These are phyloP conservation scores for Argentina silus DNA, from an alignment of 2,797 vertebrate genomes.

Conservation along the genomic window DNA sequence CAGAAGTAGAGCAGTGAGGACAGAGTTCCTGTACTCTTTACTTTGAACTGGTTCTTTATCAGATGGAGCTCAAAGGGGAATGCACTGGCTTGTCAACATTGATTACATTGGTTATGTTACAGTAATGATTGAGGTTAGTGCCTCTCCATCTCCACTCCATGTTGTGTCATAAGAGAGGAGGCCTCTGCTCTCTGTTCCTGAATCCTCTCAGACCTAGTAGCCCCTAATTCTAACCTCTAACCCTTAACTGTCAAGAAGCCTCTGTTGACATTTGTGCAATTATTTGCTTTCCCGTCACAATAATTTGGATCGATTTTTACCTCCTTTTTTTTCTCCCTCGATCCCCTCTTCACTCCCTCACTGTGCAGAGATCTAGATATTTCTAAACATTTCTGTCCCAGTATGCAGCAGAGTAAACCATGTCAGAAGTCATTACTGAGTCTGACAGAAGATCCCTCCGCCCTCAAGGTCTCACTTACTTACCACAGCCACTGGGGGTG, in stretches of 20 bases:
- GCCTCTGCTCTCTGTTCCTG: not conserved
- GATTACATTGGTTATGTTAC: conserved; percentile 52
- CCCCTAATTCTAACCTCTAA: too few species aligned
- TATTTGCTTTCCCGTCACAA: too few species aligned
- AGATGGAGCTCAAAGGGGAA: conserved; percentile 57
- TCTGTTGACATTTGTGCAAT: too few species aligned
- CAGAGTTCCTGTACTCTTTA: not conserved
- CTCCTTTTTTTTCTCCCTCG: not conserved
- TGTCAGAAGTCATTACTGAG: conserved; percentile 59
- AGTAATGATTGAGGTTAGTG: conserved; percentile 32
- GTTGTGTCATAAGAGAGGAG: conserved; percentile 20
- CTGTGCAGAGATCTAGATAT: conserved; percentile 57
- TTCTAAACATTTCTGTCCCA: conserved; percentile 61
- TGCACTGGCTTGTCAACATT: conserved; percentile 58
- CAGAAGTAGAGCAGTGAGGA: not conserved
- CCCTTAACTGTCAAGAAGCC: not conserved
- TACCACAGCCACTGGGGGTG: not conserved
- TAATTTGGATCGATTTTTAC: too few species aligned
- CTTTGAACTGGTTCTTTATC: conserved; percentile 43
- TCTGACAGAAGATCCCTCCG: conserved; percentile 54
- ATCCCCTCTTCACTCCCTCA: not conserved
- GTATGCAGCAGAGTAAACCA: conserved; percentile 59
- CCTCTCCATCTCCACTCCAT: conserved; percentile 39
- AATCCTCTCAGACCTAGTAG: too few species aligned
- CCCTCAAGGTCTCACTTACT: conserved; percentile 48